Conservation (phyloP, 2,888 invertebrate species). For the Synergus laeviventris region DNA sequence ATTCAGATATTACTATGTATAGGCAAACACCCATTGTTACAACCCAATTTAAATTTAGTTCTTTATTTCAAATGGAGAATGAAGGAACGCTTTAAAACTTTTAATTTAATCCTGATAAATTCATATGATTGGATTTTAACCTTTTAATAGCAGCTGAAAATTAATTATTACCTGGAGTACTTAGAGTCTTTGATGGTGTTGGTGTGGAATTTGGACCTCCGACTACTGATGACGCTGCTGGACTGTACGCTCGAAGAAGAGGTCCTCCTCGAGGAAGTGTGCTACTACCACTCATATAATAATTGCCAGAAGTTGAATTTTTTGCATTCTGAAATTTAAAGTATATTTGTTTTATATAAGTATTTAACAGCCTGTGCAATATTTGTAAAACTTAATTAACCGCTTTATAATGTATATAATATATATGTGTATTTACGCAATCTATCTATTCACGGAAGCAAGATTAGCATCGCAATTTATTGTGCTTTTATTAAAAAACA, state of each 20-base stretch:
- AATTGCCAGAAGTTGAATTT: conserved; percentile 77
- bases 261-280: conserved; percentile 84
- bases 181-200: conserved; percentile 67
- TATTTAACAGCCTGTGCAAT: too few relatives aligned
- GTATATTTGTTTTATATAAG: not conserved
- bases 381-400: not conserved
- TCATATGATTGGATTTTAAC: not conserved
- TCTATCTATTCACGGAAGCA: not conserved
- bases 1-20: not conserved
- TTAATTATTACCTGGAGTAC: conserved; percentile 67
- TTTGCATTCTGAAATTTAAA: conserved; percentile 76
- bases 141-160: not conserved
- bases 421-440: not conserved
- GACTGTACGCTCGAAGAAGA: conserved; percentile 83
- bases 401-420: too few relatives aligned
- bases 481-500: not conserved
- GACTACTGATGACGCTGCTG: conserved; percentile 77
- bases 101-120: not conserved
- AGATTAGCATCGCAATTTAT: not conserved
- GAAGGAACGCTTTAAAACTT: not conserved
- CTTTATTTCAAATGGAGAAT: not conserved
- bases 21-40: not conserved
- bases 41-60: not conserved
- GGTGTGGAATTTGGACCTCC: conserved; percentile 64
- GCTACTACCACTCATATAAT: conserved; percentile 84